Conservation (phyloP, 2,888 invertebrate genomes). For the Eristalis pertinax region DNA sequence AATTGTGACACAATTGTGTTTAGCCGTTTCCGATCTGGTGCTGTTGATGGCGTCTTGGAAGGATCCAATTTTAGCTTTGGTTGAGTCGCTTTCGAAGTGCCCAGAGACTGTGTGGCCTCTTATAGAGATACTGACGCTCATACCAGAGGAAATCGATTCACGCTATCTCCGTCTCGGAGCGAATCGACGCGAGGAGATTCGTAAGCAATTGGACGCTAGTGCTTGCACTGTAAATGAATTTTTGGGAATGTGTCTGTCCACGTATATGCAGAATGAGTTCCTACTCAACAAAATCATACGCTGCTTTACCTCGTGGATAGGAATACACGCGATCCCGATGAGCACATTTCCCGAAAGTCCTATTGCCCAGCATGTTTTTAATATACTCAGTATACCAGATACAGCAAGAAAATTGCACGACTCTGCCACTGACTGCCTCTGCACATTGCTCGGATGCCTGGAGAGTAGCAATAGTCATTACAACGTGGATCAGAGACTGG, state of each 20-base stretch:
- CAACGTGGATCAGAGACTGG: conserved; percentile 86
- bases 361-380: conserved; percentile 88
- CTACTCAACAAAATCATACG: conserved; percentile 87
- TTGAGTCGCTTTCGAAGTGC: conserved; percentile 87
- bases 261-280: conserved; percentile 85
- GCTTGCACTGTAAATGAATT: conserved; percentile 90
- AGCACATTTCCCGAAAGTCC: conserved; percentile 88
- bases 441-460: conserved; percentile 91
- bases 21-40: conserved; percentile 96
- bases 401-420: conserved; percentile 89
- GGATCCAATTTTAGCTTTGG: conserved; percentile 91
- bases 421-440: conserved; percentile 94
- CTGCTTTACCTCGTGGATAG: conserved; percentile 96
- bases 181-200: conserved; percentile 93
- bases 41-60: conserved; percentile 97
- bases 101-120: conserved; percentile 89
- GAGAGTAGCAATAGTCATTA: conserved; percentile 85
- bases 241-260: conserved; percentile 89
- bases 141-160: conserved; percentile 97
- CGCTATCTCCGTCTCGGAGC: conserved; percentile 91
- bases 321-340: conserved; percentile 90
- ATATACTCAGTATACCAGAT: conserved; percentile 85
- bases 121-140: conserved; percentile 94
- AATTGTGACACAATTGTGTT: conserved; percentile 94
- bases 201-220: conserved; percentile 89